Base-by-base conservation (phyloP, 2,888 invertebrate species). In the Cephalotes varians region DNA sequence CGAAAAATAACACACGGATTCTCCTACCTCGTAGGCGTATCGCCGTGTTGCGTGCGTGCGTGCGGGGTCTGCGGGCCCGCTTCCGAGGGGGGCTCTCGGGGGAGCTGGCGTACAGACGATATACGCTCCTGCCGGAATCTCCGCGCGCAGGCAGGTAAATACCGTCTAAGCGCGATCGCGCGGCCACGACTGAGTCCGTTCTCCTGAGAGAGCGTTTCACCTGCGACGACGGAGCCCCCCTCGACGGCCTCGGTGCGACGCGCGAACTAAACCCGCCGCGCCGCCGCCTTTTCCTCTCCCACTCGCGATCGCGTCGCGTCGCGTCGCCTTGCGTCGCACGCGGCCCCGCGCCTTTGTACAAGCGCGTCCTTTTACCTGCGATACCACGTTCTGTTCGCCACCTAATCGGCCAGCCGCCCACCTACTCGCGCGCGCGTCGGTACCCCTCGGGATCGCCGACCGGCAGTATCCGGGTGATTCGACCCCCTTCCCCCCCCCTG, bases 151-250 rank as follows among this genome's bases (percentile, higher is more conserved):
- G 88, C 92, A 91, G 90, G 91, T 91, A 91, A 88, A 87, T 88
- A 87, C 84, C 88, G 86, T 88, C 79, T 81, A 81, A 28, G 88
- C 87, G 88, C 91, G 93, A 91, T 91, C 91, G 92, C 93, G 91
- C 92, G 92, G 92, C 92, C 90, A 93, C 93, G 92, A 94, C 94
- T 94, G 89, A 90, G 81, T 80, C 81, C 87, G 74, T 85, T 88
- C 85, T 83, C 81, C 82, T 85, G 84, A 65, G 85, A 81, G 86
- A 85, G 37, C 84, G 90, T 86, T 90, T 87, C 87, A 90, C 90
- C 90, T 90, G 90, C 90, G 90, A 90, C 86, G 80, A 80, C 82
- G 56, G 88, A 83, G 90, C 87, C 84, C 90, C 86, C 90, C 89
- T 85, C 85, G 84, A 81, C 81, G 72, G 74, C 72, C 84, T 82